phyloP scores from a whole-genome alignment of 2,113 vertebrate genomes.

The Podarcis raffonei region DNA sequence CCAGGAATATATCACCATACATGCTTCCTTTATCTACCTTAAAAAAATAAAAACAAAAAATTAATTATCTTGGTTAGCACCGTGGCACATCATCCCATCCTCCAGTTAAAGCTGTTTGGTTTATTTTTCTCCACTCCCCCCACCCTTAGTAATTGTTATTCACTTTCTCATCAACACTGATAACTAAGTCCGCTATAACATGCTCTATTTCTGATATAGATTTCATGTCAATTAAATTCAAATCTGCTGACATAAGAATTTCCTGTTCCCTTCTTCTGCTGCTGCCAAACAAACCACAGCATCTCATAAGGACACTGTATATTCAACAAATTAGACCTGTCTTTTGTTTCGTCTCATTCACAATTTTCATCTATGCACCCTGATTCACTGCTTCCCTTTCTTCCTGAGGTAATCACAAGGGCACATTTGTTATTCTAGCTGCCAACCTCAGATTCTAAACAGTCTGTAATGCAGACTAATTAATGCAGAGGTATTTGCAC shows the following conservation, averaged over 20 bases:
- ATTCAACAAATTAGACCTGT: neutral
- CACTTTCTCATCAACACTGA: neutral
- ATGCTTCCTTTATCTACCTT: neutral
- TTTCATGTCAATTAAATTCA: slow-evolving; percentile 18
- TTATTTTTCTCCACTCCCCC: neutral
- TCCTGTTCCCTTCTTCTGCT: neutral
- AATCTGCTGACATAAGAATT: neutral
- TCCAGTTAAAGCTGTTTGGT: neutral
- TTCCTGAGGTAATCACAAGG: slow-evolving; percentile 59
- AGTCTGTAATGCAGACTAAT: slow-evolving; percentile 60
- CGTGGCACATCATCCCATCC: neutral
- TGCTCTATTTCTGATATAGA: neutral
- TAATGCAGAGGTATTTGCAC: slow-evolving; percentile 72
- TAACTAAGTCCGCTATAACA: neutral
- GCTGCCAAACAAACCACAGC: neutral
- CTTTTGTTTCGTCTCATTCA: neutral
- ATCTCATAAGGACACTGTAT: neutral
- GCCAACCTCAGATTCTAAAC: slow-evolving; percentile 49
- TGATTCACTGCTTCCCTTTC: slow-evolving; percentile 37
- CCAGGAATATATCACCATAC: neutral
- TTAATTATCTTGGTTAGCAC: neutral
- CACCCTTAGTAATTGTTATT: accelerated
- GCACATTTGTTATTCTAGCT: slow-evolving; percentile 68
- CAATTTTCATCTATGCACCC: slow-evolving; percentile 8
- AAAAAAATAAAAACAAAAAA: neutral